phyloP scores from a whole-genome alignment of 2,113 vertebrate genomes.

The Phrynosoma platyrhinos region DNA sequence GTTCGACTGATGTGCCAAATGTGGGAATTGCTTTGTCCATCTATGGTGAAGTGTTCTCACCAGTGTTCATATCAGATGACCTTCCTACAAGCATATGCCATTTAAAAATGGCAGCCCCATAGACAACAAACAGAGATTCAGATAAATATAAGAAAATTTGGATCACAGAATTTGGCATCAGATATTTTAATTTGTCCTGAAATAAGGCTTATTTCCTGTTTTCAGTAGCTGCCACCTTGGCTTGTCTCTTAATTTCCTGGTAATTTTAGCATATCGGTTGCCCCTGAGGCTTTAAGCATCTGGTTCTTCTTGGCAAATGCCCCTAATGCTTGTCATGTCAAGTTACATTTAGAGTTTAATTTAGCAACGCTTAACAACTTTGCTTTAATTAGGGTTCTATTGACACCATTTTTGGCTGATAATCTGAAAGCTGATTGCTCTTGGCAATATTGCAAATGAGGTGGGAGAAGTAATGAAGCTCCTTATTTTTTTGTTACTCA shows the following conservation, averaged over 20 bases:
- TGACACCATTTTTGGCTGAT: conserved; percentile 15
- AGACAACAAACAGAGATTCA: background rate
- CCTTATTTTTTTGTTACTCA: background rate
- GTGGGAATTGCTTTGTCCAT: background rate
- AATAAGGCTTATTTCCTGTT: background rate
- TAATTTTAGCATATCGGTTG: background rate
- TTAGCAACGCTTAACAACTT: conserved; percentile 38
- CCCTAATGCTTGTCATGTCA: background rate
- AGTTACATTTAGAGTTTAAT: conserved; percentile 32
- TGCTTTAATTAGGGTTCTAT: conserved; percentile 14
- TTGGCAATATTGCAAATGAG: conserved; percentile 11
- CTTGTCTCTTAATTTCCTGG: conserved; percentile 20
- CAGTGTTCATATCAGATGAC: background rate
- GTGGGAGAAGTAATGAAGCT: background rate
- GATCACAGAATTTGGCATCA: background rate
- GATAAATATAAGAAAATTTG: background rate
- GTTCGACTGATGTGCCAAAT: too few species aligned
- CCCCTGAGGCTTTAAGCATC: conserved; percentile 18
- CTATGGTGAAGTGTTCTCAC: background rate
- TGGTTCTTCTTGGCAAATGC: conserved; percentile 26
- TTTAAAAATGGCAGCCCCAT: background rate
- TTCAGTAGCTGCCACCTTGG: background rate
- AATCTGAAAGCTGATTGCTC: conserved; percentile 21
- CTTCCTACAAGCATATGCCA: background rate
- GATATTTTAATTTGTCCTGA: background rate